Evolutionary conservation across 2,113 vertebrate genomes (phyloP).

Genomic region (Willisornis vidua): DNA sequence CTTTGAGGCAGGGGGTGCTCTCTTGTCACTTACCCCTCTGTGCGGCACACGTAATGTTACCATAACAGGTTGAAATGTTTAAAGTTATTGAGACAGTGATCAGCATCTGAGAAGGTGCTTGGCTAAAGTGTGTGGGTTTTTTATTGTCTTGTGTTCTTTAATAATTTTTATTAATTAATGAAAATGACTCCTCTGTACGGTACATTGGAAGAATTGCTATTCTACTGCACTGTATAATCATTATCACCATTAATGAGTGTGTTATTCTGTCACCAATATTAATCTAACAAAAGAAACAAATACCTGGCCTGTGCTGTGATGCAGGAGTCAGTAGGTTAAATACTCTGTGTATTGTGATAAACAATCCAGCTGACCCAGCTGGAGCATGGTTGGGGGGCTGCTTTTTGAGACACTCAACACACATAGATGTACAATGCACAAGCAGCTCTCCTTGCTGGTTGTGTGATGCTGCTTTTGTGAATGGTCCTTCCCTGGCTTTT

Average conservation of each 20-base stretch:
- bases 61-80: neutral
- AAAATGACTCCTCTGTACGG: neutral
- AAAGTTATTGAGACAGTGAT: neutral
- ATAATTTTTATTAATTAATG: constrained; percentile 68
- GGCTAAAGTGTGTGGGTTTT: constrained; percentile 3
- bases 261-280: constrained; percentile 35
- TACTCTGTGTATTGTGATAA: constrained; percentile 6
- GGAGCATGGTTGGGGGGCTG: neutral
- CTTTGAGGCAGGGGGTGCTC: neutral
- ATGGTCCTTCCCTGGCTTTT: neutral
- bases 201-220: constrained; percentile 25
- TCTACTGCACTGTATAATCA: constrained; percentile 29
- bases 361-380: neutral
- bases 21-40: neutral
- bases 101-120: constrained; percentile 7
- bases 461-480: neutral
- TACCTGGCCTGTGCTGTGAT: constrained; percentile 4
- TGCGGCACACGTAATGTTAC: rapidly evolving
- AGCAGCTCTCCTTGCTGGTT: neutral
- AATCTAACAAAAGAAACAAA: constrained; percentile 53
- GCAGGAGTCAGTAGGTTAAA: constrained; percentile 49
- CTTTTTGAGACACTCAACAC: neutral
- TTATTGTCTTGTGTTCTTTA: constrained; percentile 55
- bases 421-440: neutral
- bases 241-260: constrained; percentile 46